phyloP scores from a whole-genome alignment of 2,797 vertebrate genomes.

The Chaenodraco wilsoni region DNA sequence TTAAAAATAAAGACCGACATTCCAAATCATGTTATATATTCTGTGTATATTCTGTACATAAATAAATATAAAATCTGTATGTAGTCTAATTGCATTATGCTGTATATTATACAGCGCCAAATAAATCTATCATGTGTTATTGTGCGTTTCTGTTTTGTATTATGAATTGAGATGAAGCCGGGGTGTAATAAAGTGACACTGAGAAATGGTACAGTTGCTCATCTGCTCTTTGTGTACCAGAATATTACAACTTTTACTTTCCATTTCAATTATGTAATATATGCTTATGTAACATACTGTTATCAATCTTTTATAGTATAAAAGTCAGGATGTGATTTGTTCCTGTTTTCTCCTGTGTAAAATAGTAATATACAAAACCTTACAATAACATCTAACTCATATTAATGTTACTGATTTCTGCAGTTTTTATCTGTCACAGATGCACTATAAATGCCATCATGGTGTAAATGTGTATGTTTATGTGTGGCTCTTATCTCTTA shows the following conservation, averaged over 20 bases:
- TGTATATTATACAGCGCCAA: constrained; percentile 48
- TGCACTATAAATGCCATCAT: constrained; percentile 45
- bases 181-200: constrained; percentile 39
- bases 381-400: constrained; percentile 38
- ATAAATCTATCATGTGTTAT: constrained; percentile 42
- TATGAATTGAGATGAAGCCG: constrained; percentile 48
- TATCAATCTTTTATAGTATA: constrained; percentile 70
- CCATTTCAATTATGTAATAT: constrained; percentile 54
- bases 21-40: constrained; percentile 62
- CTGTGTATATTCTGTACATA: constrained; percentile 69
- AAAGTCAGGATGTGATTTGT: constrained; percentile 66
- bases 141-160: constrained; percentile 63
- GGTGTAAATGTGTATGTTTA: constrained; percentile 54
- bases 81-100: constrained; percentile 56
- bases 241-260: constrained; percentile 43
- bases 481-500: constrained; percentile 30
- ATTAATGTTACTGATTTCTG: constrained; percentile 50
- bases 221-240: constrained; percentile 53
- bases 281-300: constrained; percentile 55
- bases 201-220: constrained; percentile 53
- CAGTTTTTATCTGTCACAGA: constrained; percentile 46
- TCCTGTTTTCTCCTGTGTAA: constrained; percentile 20
- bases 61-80: constrained; percentile 57
- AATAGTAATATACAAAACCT: constrained; percentile 25
- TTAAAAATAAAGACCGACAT: constrained; percentile 51